Base-by-base conservation (phyloP, 2,797 vertebrate genomes). In the Lagodon rhomboides region DNA sequence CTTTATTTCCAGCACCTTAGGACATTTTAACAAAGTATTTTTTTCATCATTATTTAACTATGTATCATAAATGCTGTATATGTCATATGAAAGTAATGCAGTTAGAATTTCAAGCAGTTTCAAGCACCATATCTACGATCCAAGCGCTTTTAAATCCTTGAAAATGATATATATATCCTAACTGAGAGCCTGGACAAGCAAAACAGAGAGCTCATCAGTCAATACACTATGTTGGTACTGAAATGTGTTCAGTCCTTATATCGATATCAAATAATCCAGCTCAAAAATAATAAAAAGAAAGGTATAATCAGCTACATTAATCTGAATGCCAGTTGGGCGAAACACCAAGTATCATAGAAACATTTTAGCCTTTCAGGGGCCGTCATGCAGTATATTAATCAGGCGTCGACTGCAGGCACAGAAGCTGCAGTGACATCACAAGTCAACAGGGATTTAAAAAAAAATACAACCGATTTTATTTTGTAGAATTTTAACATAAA, bases 371-470 rank as follows among this genome's bases (percentile, higher is more conserved):
- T 75, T 59, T 75, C 16, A 66, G 23, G 43, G 55, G 53, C 43
- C n/a, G 67, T 61, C 13, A 44, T 20, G 5, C 8, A 64, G 51
- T 67, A 61, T 20, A 61, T 65, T 20, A 74, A 77, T 55, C 22
- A 64, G 49, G 5, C 63, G 46, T 17, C 18, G 20, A 47, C 56
- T 62, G 27, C 23, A 55, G 69, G 64, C 9, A 55, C 43, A 72
- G 64, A 78, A 72, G 50, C 15, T 49, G 20, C 43, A 51, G 51
- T 8, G 30, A 18, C 66, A 55, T 66, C 53, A 66, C 55, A 75
- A n/a, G 56, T 75, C 46, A 80, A 69, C 20, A 54, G 55, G 30
- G 5, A 69, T 53, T 60, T 59, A 62, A 80, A 18, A 73, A 34
- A 38, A 75, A 62, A 65, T 41, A 11, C 30, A 1, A 25, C 44